A percentile compares a stretch with the other conserved stretches of the same genome.
Evolutionary conservation across 1,140 invertebrate species (phyloP).

Genomic region (Zaprionus tsacasi): DNA sequence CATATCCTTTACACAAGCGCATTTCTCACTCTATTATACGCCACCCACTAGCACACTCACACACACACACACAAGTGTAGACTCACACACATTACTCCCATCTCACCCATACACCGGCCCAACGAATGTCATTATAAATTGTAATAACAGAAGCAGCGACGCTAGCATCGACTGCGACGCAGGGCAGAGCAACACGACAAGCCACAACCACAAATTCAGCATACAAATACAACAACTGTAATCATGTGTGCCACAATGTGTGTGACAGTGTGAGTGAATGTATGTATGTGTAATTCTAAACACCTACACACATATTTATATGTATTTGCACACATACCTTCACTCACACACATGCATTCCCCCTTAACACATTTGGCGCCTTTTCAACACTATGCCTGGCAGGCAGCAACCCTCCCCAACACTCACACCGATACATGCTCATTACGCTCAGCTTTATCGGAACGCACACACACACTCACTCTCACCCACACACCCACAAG

Average conservation of each 20-base stretch:
- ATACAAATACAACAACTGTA: conserved; percentile 75
- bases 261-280: conserved; percentile 27
- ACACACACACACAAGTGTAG: conserved; percentile 28
- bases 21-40: conserved; percentile 66
- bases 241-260: conserved; percentile 77
- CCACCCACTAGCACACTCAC: conserved; percentile 35
- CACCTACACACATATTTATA: conserved; percentile 64
- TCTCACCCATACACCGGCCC: conserved; percentile 1
- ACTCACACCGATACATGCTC: conserved; percentile 68
- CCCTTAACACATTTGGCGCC: conserved; percentile 67
- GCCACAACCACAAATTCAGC: conserved; percentile 76
- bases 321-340: conserved; percentile 23
- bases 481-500: conserved; percentile 42
- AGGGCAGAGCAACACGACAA: conserved; percentile 24
- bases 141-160: conserved; percentile 77
- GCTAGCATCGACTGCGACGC: conserved; percentile 55
- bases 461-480: conserved; percentile 57
- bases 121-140: conserved; percentile 82
- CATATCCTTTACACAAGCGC: conserved; percentile 71
- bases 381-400: conserved; percentile 75
- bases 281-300: conserved; percentile 66
- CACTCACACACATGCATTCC: conserved; percentile 21
- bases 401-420: conserved; percentile 53
- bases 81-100: conserved; percentile 44
- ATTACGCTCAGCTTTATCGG: conserved; percentile 78